Base-by-base conservation (phyloP, 1,140 invertebrate genomes). In the Zaprionus davidi region DNA sequence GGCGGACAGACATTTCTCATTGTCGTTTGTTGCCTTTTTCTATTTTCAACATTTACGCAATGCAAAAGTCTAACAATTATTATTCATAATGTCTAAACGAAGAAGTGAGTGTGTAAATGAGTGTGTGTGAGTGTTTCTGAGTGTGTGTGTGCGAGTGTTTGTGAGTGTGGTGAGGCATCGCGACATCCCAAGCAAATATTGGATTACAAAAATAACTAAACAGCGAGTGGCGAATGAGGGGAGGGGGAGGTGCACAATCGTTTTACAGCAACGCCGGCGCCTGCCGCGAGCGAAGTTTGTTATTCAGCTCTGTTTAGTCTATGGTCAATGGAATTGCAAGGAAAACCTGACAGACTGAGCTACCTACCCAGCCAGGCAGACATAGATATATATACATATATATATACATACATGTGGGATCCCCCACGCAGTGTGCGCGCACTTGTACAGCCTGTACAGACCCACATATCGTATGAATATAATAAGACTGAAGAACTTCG, bases 41-140 rank as follows among this genome's bases (percentile, higher is more conserved):
- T 88, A 84, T 88, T 90, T 88, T 88, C 68, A 88, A 87, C 56
- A 88, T 88, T 87, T 88, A 84, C 84, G 84, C 84, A 88, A 88
- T 88, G 84, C 81, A 81, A 79, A 79, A 84, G 60, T 68, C 68
- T 80, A 87, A 88, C 83, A 87, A 88, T 83, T 84, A 86, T 82
- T 79, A 71, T 77, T 82, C 77, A 76, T 63, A 58, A 57, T 24
- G 53, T 56, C 34, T 38, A 44, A 49, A 41, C 17, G 60, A 56
- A 34, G 24, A 51, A 51, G 49, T 17, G 12, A 38, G 31, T 5
- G 20, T 36, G 26, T 41, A 24, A 49, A 36, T 31, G 28, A 12
- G 28, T 62, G 64, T 60, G 38, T 15, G 28, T 11, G 36, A 51
- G 58, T 38, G 46, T 38, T 46, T 71, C 51, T 66, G 73, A 34